phyloP scores from a whole-genome alignment of 2,888 invertebrate genomes.

The Heliothis peltigera region DNA sequence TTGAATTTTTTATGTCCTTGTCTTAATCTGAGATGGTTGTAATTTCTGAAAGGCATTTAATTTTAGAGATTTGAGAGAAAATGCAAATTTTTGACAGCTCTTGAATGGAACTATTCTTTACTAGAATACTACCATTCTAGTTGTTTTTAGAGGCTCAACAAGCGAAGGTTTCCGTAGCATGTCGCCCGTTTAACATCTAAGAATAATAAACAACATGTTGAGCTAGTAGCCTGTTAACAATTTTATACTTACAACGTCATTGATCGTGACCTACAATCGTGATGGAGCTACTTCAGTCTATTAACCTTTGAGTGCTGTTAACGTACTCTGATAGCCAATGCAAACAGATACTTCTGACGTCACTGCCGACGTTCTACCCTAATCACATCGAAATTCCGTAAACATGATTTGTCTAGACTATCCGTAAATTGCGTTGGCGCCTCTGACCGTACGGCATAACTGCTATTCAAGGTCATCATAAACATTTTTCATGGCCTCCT shows the following conservation, averaged over 20 bases:
- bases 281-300: background rate
- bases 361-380: background rate
- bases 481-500: background rate
- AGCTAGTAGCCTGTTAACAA: constrained; percentile 4
- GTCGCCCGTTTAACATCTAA: background rate
- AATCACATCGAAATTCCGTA: constrained; percentile 7
- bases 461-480: background rate
- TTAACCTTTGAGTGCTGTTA: constrained; percentile 11
- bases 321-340: constrained; percentile 6
- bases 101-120: too few relatives aligned
- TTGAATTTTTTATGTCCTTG: too few relatives aligned
- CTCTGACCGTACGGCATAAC: background rate
- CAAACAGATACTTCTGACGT: constrained; percentile 9
- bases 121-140: too few relatives aligned
- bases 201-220: constrained; percentile 5
- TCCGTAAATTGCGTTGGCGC: background rate
- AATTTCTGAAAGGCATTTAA: too few relatives aligned
- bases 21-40: too few relatives aligned
- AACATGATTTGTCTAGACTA: constrained; percentile 4
- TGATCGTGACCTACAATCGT: constrained; percentile 21
- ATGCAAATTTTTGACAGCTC: too few relatives aligned
- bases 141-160: background rate
- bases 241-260: constrained; percentile 11
- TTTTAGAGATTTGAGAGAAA: too few relatives aligned
- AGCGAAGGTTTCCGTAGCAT: background rate